Conservation (phyloP, 1,140 invertebrate species). For the Asbolus verrucosus region DNA sequence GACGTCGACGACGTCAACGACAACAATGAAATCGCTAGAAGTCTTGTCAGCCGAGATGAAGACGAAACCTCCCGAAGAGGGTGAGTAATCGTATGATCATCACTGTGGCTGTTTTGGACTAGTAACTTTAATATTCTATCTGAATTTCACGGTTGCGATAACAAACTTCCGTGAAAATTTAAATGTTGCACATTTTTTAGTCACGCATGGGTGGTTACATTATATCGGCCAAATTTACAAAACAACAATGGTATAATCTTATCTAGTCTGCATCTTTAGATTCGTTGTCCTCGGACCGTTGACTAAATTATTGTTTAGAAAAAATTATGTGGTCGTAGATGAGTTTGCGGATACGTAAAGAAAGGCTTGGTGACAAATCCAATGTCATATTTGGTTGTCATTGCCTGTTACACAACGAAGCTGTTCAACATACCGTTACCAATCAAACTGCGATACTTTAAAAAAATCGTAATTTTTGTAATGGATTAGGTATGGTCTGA, state of each 20-base stretch:
- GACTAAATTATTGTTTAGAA: conserved; percentile 2
- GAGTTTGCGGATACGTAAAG: not conserved
- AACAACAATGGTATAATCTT: conserved; percentile 12
- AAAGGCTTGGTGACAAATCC: not conserved
- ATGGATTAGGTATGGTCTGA: no score
- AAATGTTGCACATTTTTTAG: conserved; percentile 47
- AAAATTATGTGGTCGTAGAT: not conserved
- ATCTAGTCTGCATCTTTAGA: not conserved
- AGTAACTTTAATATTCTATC: conserved; percentile 44
- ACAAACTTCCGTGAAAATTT: conserved; percentile 48
- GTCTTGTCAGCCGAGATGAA: conserved; percentile 23
- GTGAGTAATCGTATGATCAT: conserved; percentile 38
- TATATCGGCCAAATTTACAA: conserved; percentile 19
- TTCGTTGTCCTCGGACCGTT: conserved; percentile 1
- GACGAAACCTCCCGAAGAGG: conserved; percentile 35
- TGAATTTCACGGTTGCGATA: conserved; percentile 44
- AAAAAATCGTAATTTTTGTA: no score
- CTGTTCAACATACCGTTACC: no score
- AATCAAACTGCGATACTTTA: no score
- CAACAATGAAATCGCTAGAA: conserved; percentile 45
- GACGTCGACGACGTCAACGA: conserved; percentile 45
- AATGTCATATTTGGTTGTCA: no score
- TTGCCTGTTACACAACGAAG: no score
- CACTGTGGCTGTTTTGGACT: conserved; percentile 45
- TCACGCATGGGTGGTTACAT: conserved; percentile 15